These are phyloP conservation scores for Diplodus sargus DNA, from an alignment of 2,797 vertebrate genomes.

Conservation along the genomic window DNA sequence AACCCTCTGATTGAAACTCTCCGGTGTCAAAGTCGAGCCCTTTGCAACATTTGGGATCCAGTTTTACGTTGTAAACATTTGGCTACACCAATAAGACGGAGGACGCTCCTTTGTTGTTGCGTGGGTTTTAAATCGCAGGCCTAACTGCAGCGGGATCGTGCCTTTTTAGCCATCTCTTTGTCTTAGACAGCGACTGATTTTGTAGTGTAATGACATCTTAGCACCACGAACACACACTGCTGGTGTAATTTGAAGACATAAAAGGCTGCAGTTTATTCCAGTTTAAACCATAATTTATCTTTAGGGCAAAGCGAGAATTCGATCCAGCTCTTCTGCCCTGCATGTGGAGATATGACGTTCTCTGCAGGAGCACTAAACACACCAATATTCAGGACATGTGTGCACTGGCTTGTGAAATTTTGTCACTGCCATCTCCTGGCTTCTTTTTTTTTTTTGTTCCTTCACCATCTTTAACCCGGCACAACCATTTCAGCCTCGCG, in stretches of 20 bases:
- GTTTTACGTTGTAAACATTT: slow-evolving; percentile 51
- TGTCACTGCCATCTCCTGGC: slow-evolving; percentile 17
- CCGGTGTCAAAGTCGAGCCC: slow-evolving; percentile 35
- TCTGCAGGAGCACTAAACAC: neutral
- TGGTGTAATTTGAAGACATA: slow-evolving; percentile 26
- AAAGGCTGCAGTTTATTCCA: slow-evolving; percentile 29
- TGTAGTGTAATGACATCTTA: slow-evolving; percentile 14
- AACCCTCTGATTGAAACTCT: slow-evolving; percentile 42
- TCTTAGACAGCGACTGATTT: neutral
- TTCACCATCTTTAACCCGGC: slow-evolving; percentile 41
- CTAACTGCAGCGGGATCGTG: slow-evolving; percentile 5
- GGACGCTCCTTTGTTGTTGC: slow-evolving; percentile 16
- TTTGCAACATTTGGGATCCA: slow-evolving; percentile 70
- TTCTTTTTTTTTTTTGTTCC: slow-evolving; percentile 4
- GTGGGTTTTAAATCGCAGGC: slow-evolving; percentile 18
- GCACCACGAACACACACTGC: slow-evolving; percentile 5
- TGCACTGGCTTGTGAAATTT: slow-evolving; percentile 2
- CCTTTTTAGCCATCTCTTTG: slow-evolving; percentile 19
- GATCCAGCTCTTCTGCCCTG: slow-evolving; percentile 10
- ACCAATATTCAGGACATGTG: slow-evolving; percentile 18
- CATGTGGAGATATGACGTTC: slow-evolving; percentile 11
- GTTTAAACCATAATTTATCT: slow-evolving; percentile 11
- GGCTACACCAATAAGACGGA: slow-evolving; percentile 38
- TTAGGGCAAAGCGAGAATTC: neutral
- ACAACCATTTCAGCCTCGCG: slow-evolving; percentile 42